Evolutionary conservation across 2,113 vertebrate genomes (phyloP).

Genomic region (Telmatochromis sp.): DNA sequence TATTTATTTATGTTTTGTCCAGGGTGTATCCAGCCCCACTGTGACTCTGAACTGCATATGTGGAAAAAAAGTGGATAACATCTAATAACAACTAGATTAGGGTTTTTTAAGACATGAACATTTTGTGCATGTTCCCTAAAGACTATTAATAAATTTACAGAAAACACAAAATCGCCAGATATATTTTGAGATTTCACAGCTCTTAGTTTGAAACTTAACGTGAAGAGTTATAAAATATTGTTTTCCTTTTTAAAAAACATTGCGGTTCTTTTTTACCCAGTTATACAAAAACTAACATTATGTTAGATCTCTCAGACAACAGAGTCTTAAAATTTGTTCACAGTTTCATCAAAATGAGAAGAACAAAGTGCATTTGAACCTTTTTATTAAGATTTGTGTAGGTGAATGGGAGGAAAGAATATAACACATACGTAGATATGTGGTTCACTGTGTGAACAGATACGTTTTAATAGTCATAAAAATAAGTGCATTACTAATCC

Average conservation of each 20-base stretch:
- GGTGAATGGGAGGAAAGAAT: not conserved
- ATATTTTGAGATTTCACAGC: not conserved
- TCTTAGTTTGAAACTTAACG: not conserved
- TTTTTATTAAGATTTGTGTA: accelerated
- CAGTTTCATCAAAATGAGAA: not conserved
- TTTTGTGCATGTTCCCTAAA: not conserved
- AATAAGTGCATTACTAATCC: not conserved
- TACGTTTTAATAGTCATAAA: not conserved
- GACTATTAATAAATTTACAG: not conserved
- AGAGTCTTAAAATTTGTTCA: not conserved
- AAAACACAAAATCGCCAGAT: not conserved
- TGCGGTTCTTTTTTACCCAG: not conserved
- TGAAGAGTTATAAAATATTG: not conserved
- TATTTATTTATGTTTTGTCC: not conserved
- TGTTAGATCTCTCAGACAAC: not conserved
- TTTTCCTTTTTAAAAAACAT: not conserved
- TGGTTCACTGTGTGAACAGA: not conserved
- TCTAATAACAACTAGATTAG: accelerated
- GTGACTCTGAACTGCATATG: not conserved
- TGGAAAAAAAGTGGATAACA: not conserved
- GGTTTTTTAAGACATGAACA: too few species aligned
- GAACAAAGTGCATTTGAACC: not conserved
- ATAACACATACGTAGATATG: not conserved
- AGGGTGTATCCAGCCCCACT: not conserved
- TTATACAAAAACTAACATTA: not conserved